phyloP scores from a whole-genome alignment of 2,888 invertebrate genomes.

The Mimas tiliae region DNA sequence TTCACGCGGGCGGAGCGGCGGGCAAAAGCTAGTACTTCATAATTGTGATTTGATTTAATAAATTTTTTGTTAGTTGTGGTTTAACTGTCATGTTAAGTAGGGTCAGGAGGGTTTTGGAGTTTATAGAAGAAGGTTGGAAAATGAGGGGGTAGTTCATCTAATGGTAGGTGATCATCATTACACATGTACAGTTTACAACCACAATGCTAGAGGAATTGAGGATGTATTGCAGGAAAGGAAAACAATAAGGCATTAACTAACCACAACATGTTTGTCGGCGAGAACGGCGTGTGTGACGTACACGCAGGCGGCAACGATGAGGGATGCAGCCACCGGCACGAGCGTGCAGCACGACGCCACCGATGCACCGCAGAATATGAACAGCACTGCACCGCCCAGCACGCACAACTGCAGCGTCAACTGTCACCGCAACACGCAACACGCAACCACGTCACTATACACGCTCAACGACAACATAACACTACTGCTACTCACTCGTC shows the following conservation, averaged over 20 bases:
- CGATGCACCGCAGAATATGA: constrained; percentile 86
- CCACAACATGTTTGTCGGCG: constrained; percentile 5
- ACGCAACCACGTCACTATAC: not conserved
- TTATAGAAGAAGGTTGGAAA: no score
- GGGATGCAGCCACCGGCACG: constrained; percentile 16
- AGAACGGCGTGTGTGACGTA: constrained; percentile 14
- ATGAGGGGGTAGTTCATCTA: no score
- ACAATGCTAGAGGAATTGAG: no score
- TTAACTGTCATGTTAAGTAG: no score
- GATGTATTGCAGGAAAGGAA: no score
- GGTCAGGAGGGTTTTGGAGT: no score
- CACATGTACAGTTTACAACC: no score
- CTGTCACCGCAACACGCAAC: constrained; percentile 1
- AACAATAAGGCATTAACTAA: not conserved
- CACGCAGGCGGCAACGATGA: not conserved
- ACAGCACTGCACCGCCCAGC: constrained; percentile 85
- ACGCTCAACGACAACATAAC: not conserved
- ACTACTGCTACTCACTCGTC: not conserved
- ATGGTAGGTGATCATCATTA: no score
- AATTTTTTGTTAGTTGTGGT: no score
- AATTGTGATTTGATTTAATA: no score
- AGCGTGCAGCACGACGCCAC: constrained; percentile 15
- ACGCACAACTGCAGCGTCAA: constrained; percentile 67
- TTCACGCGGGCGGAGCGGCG: no score
- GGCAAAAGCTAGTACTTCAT: no score